Base-by-base conservation (phyloP, 2,113 vertebrate species). In the Mustela lutreola region DNA sequence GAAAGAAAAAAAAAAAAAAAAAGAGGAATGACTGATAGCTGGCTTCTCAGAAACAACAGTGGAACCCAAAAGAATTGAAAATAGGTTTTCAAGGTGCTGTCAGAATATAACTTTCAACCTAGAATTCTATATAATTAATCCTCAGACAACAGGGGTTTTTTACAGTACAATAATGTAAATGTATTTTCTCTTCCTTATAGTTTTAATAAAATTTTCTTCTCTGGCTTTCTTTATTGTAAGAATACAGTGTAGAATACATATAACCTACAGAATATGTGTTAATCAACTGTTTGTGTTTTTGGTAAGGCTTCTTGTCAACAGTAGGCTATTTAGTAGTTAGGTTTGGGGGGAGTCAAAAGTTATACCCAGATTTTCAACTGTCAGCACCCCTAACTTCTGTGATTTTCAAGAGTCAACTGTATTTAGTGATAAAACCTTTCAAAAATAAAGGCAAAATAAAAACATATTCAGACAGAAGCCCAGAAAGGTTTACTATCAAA, bases 371-470 rank as follows among this genome's bases (percentile, higher is more conserved):
- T 76, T 78, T 48, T 48, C 42, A 78, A 48, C 26, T 78, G 4
- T 78, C 26, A 48, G 42, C 75, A 78, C 42, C 75, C 24, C 42
- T 31, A 78, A 78, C 26, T 78, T 26, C 75, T 78, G 26, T 75
- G 42, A 31, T 78, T 78, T 31, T 78, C 42, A 78, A 48, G 14
- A 42, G 75, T 31, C 42, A 48, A 78, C 42, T 48, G 14, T 83
- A 50, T 39, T 88, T 50, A 95, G 36, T 33, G 56, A 84, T 65
- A 58, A 1, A 39, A 50, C 60, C 26, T 88, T 60, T 82, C 31
- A 88, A 62, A 95, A 91, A 78, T 62, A 75, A 90, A 83, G 67
- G 36, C 12, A 71, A 88, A 95, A 67, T 36, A 63, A 80, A 75
- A 85, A 87, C n/a, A 39, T 78, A 45, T 88, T 80, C 28, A 62